Base-by-base conservation (phyloP, 2,113 vertebrate species). In the Microtus ochrogaster region DNA sequence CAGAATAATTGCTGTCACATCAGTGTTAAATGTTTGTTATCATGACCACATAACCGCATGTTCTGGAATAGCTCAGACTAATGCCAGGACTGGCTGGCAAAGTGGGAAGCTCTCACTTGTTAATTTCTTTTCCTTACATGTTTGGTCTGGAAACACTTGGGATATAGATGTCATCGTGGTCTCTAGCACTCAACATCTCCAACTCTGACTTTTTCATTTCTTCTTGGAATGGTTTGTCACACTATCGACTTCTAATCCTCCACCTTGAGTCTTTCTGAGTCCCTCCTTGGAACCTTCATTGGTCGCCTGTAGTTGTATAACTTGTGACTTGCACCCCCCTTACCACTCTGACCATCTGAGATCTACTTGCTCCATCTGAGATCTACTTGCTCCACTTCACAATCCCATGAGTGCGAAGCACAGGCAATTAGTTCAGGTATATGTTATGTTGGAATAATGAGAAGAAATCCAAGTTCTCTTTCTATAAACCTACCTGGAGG, bases 231-330 rank as follows among this genome's bases (percentile, higher is more conserved):
- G 17, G 7, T 28, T 95, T 90, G 30, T 58, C 55, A 30, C 41
- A 68, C 24, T 61, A 84, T 84, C 89, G 83, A 68, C 68, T 92
- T 95, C 73, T 72, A 85, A 86, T 90, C 17, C 47, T 73, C 92
- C 12, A 68, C 61, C 39, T 89, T 49, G 33, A 70, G 7, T 68
- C 91, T 72, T 87, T 90, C 63, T 24, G 36, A 63, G 22, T 92
- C 7, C 72, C 44, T 95, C n/a, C 52, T 73, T 55, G 49, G 30
- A 94, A n/a, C 0, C 61, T 92, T 92, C 68, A 5, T 74, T 92
- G 77, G 79, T 66, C 5, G 79, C n/a, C 86, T 55, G 6, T 81
- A 72, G 70, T 85, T 90, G 93, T 84, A 85, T 86, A 95, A 82
- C 61, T 76, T 33, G 41, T 61, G 21, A 66, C 68, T 70, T 36